These are phyloP conservation scores for Hyalella azteca DNA, from an alignment of 2,888 invertebrate species.

Conservation along the genomic window DNA sequence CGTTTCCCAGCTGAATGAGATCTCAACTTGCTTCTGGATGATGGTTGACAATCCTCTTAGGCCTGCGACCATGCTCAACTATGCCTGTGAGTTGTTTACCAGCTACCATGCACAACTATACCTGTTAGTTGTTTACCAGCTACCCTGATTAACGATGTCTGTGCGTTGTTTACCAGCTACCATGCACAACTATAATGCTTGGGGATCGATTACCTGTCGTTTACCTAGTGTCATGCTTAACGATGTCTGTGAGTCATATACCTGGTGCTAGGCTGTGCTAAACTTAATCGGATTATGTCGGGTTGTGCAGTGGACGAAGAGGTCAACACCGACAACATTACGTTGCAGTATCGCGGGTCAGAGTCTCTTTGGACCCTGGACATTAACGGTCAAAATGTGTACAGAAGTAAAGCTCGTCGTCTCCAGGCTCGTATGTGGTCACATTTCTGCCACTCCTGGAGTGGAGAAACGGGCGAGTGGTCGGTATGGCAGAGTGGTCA, in stretches of 20 bases:
- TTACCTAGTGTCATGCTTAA: neutral
- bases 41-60: neutral
- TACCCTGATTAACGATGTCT: conserved; percentile 20
- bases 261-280: too few relatives aligned
- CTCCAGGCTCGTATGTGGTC: neutral
- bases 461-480: conserved; percentile 25
- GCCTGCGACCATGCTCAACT: conserved; percentile 20
- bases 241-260: conserved; percentile 40
- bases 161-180: conserved; percentile 29
- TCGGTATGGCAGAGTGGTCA: conserved; percentile 17
- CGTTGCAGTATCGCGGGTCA: neutral
- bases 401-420: neutral
- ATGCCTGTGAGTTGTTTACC: conserved; percentile 35
- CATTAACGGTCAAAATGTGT: conserved; percentile 24
- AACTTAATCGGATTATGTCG: too few relatives aligned
- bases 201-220: too few relatives aligned
- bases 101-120: conserved; percentile 27
- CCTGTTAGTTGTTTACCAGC: too few relatives aligned
- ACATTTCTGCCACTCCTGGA: conserved; percentile 41
- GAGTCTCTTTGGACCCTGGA: neutral
- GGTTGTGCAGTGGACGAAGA: conserved; percentile 3
- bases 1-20: conserved; percentile 9
- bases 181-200: conserved; percentile 25
- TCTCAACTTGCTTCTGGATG: conserved; percentile 40
- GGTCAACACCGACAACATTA: conserved; percentile 5